phyloP scores from a whole-genome alignment of 2,797 vertebrate genomes.

The Acanthiza pusilla region DNA sequence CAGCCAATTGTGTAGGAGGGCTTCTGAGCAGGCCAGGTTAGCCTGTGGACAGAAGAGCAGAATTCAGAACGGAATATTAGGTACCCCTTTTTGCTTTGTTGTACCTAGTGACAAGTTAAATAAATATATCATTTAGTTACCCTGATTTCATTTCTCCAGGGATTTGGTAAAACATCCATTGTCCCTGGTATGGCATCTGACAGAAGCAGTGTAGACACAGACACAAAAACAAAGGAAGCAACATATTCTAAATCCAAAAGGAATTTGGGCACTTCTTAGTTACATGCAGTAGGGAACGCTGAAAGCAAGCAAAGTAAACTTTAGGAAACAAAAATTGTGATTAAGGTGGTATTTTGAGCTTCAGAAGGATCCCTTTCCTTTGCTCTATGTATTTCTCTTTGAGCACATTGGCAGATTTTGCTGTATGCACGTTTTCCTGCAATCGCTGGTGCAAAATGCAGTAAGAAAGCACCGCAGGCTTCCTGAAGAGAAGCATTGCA shows the following conservation, averaged over 20 bases:
- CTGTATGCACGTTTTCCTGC: not conserved
- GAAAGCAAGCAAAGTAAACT: not conserved
- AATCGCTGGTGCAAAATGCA: not conserved
- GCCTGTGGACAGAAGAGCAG: not conserved
- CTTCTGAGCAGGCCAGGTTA: not conserved
- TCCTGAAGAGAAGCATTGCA: not conserved
- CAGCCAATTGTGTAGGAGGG: not conserved
- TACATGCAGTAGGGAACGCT: not conserved
- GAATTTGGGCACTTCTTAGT: not conserved
- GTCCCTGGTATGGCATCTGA: not conserved
- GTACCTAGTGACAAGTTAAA: not conserved
- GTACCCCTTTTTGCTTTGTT: not conserved
- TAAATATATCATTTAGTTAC: not conserved
- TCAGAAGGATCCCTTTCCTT: not conserved
- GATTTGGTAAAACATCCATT: not conserved
- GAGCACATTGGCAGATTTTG: not conserved
- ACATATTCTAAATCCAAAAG: not conserved
- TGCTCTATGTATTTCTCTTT: not conserved
- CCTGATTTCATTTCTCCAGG: not conserved
- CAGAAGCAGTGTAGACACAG: not conserved
- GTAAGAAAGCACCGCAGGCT: not conserved
- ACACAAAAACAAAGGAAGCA: not conserved
- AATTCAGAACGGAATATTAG: not conserved
- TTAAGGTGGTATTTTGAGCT: not conserved
- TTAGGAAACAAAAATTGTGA: not conserved